phyloP scores from a whole-genome alignment of 2,888 invertebrate species.

The Melanophora roralis region DNA sequence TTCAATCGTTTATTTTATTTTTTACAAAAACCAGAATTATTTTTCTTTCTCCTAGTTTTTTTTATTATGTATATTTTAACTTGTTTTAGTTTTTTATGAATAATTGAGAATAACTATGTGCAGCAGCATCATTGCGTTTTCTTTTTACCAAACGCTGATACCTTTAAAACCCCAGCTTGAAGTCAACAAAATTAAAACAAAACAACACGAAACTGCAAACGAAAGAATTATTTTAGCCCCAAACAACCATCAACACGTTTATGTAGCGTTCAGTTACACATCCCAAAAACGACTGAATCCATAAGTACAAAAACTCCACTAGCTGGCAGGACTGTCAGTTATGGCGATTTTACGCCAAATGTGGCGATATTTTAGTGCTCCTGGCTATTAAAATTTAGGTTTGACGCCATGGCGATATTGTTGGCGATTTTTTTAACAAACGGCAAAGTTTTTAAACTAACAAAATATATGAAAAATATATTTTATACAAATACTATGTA shows the following conservation, averaged over 20 bases:
- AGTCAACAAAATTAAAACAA: conserved; percentile 21
- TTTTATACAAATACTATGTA: too few relatives aligned
- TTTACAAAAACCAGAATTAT: conserved; percentile 35
- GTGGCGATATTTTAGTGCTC: too few relatives aligned
- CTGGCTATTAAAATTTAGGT: too few relatives aligned
- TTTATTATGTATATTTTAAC: not conserved
- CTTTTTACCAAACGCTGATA: conserved; percentile 10
- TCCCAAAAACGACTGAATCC: conserved; percentile 64
- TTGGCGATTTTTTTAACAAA: too few relatives aligned
- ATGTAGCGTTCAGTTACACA: conserved; percentile 62
- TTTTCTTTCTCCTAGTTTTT: conserved; percentile 16
- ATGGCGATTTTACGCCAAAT: too few relatives aligned
- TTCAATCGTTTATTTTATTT: conserved; percentile 41
- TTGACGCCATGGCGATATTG: too few relatives aligned
- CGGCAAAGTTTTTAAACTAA: too few relatives aligned
- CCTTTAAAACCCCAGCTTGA: conserved; percentile 49
- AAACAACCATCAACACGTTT: conserved; percentile 53
- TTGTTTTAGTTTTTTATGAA: conserved; percentile 16
- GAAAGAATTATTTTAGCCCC: conserved; percentile 12
- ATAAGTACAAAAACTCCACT: conserved; percentile 45
- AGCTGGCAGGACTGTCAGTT: too few relatives aligned
- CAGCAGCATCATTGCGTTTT: conserved; percentile 29
- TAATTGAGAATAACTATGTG: conserved; percentile 33
- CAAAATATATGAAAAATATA: too few relatives aligned
- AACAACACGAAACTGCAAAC: conserved; percentile 50